Evolutionary conservation across 2,888 invertebrate species (phyloP).

Genomic region (Parnassius apollo): DNA sequence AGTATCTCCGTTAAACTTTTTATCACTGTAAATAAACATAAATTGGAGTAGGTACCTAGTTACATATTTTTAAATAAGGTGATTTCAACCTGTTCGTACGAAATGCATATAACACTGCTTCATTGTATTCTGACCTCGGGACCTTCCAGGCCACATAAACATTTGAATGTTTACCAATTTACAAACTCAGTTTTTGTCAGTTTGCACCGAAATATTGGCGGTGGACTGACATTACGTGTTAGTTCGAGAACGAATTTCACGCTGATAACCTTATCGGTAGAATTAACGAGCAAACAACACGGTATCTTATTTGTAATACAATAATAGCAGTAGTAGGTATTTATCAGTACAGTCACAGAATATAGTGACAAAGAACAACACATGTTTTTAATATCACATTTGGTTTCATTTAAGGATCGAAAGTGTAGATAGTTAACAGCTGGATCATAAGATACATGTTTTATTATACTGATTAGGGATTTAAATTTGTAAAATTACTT

Average conservation of each 20-base stretch:
- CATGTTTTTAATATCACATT: not conserved
- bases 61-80: not conserved
- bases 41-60: not conserved
- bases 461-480: too few relatives aligned
- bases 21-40: constrained; percentile 2
- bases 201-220: constrained; percentile 9
- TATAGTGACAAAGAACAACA: constrained; percentile 24
- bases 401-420: constrained; percentile 3
- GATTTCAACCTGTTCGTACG: not conserved
- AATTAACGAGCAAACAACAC: constrained; percentile 70
- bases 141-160: not conserved
- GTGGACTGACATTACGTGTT: constrained; percentile 30
- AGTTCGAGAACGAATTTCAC: constrained; percentile 28
- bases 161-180: constrained; percentile 2
- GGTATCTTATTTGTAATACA: constrained; percentile 61
- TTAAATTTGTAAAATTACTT: too few relatives aligned
- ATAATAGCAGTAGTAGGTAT: constrained; percentile 40
- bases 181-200: constrained; percentile 2
- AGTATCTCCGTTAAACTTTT: too few relatives aligned
- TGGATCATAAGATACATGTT: too few relatives aligned
- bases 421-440: not conserved
- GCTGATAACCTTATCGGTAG: constrained; percentile 69
- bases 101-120: constrained; percentile 1
- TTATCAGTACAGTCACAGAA: constrained; percentile 39
- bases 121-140: constrained; percentile 15